phyloP scores from a whole-genome alignment of 2,113 vertebrate genomes.

The Onychostruthus taczanowskii region DNA sequence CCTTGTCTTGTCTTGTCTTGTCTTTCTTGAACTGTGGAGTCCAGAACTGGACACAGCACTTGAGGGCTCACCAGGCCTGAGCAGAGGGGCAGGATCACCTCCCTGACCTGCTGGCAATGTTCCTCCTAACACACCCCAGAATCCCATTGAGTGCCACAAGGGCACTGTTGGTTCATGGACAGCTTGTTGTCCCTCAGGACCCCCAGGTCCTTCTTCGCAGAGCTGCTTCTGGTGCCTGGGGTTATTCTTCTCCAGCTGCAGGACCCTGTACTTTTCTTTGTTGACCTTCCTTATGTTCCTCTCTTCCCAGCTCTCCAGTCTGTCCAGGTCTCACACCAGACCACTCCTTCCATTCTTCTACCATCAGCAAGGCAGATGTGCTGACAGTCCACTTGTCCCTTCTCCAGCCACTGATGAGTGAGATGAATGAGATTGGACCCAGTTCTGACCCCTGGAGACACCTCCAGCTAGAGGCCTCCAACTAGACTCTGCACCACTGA shows the following conservation, averaged over 20 bases:
- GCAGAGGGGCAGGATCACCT: neutral
- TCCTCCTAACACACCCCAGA: neutral
- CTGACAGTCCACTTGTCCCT: neutral
- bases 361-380: neutral
- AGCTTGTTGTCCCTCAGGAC: neutral
- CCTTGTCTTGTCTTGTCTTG: neutral
- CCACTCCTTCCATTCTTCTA: neutral
- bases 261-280: neutral
- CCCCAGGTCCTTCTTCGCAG: neutral
- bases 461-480: neutral
- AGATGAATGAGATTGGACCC: neutral
- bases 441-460: neutral
- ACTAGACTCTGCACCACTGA: neutral
- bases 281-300: neutral
- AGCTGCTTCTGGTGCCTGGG: neutral
- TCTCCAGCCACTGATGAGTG: neutral
- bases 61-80: neutral
- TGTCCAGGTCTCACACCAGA: neutral
- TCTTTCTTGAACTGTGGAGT: neutral
- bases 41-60: neutral
- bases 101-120: neutral
- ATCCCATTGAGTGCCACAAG: neutral
- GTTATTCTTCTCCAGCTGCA: neutral
- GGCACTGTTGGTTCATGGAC: neutral
- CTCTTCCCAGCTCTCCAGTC: neutral